A percentile compares a stretch with the other conserved stretches of the same genome.
These are phyloP conservation scores for Phataginus tetradactyla DNA, from an alignment of 2,797 vertebrate genomes.

Conservation along the genomic window DNA sequence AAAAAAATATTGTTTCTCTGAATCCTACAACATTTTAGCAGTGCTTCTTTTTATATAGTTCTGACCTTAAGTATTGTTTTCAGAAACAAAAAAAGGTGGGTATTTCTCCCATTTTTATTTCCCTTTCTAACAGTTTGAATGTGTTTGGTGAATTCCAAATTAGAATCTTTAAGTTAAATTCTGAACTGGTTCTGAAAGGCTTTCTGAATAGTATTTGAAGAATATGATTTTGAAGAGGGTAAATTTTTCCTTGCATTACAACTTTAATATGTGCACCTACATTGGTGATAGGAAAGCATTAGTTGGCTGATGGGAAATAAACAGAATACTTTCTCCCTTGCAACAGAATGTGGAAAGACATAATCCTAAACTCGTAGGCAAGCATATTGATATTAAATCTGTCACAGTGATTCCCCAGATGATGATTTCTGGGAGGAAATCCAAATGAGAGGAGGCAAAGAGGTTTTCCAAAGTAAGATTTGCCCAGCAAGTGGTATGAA, in stretches of 20 bases:
- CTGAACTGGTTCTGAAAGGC: not conserved
- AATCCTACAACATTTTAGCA: conserved; percentile 53
- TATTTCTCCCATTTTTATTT: not conserved
- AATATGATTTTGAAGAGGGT: conserved; percentile 29
- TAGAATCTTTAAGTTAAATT: conserved; percentile 48
- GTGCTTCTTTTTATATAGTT: conserved; percentile 39
- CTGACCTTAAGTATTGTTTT: conserved; percentile 1
- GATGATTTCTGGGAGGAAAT: conserved; percentile 13
- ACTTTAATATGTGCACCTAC: not conserved
- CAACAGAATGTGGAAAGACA: not conserved
- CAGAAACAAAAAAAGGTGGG: not conserved
- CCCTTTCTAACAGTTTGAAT: conserved; percentile 33
- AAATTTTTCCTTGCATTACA: not conserved
- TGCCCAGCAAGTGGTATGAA: not conserved
- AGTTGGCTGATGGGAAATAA: not conserved
- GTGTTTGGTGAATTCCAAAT: conserved; percentile 28
- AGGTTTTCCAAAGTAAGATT: conserved; percentile 40
- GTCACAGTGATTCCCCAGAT: not conserved
- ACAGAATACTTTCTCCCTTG: not conserved
- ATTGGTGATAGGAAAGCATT: not conserved
- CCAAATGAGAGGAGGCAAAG: not conserved
- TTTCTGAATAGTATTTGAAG: conserved; percentile 52
- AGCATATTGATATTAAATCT: not conserved
- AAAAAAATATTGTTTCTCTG: conserved; percentile 72
- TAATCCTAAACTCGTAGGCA: conserved; percentile 1